Base-by-base conservation (phyloP, 2,888 invertebrate species). In the Perizoma flavofasciatum region DNA sequence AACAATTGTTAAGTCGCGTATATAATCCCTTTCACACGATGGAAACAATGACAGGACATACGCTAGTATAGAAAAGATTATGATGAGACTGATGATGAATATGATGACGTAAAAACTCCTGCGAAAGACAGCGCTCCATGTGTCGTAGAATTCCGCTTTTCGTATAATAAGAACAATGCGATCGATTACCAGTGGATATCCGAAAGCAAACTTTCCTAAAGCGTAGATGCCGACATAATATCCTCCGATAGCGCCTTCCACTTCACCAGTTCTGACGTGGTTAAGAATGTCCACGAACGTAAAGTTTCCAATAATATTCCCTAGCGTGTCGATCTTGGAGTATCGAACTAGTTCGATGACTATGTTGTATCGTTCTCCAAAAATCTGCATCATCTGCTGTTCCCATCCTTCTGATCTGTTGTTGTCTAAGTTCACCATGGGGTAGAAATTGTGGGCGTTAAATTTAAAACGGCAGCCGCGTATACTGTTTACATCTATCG, bases 201-300 rank as follows among this genome's bases (percentile, higher is more conserved):
- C 56, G 47, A 61, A 70, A 0, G 70, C 69, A 51, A 67, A 54
- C 9, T 56, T 65, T 0, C 43, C 45, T 40, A 59, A 46, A 6
- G n/a, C 43, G 11, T 10, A 10, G 4, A 7, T 2, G 4, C 47
- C 55, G 2, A 75, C 22, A 32, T 64, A 61, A 51, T 71, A 75
- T 6, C 74, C 75, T 5, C 76, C 75, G 7, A 77, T 34, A 7
- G 69, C 75, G 4, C 79, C 82, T 60, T 80, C 79, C 5, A 66
- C 69, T 59, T 72, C 65, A 46, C 71, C 70, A 5, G 58, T 51
- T 5, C 33, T 47, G 6, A 81, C 67, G 59, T 67, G 68, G 8
- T 62, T 45, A 6, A 77, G 50, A 66, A 77, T 74, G 4, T 63
- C 63, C 0, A 55, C 62, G 11, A 58, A 58, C 0, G 67, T 62